Base-by-base conservation (phyloP, 2,888 invertebrate genomes). In the Dascillus cervinus region DNA sequence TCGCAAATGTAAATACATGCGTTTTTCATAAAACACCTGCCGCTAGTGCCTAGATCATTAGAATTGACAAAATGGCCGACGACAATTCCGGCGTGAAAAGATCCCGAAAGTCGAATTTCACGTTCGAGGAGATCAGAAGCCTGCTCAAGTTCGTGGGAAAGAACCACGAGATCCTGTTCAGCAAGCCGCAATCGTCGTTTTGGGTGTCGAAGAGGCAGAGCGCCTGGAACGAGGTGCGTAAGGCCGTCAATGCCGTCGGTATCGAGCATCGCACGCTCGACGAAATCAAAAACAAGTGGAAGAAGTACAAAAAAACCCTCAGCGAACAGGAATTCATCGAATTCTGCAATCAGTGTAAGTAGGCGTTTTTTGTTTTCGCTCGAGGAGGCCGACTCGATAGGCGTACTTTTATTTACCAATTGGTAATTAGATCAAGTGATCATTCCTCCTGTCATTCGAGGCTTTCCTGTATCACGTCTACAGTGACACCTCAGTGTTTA, bases 281-380 rank as follows among this genome's bases (percentile, higher is more conserved):
- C 25, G 56, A 58, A 40, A 52, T 58, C 9, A 58, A 58, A 41
- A 58, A 55, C 35, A 57, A 56, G 34, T 58, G 57, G 58, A 58
- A 58, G 35, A 56, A 57, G 39, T 53, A 53, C 39, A 37, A 20
- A 11, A 15, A 23, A 24, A 15, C 23, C 11, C 26, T 14, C 13
- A 22, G 11, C 15, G 32, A 32, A 26, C 17, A 17, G 17, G n/a
- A n/a, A n/a, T n/a, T n/a, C n/a, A n/a, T n/a, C n/a, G n/a, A n/a
- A 17, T 17, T 17, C 17, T 17, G 4, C 17, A 6, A 6, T 17
- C 8, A 17, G 17, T 17, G 17, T 17, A 17, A 17, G 17, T 6
- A 4, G 6, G 6, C 8, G 4, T 17, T 17, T 6, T 17, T 17
- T n/a, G n/a, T n/a, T n/a, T n/a, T n/a, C n/a, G n/a, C n/a, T n/a